phyloP scores from a whole-genome alignment of 2,888 invertebrate species.

The Falcaria lacertinaria region DNA sequence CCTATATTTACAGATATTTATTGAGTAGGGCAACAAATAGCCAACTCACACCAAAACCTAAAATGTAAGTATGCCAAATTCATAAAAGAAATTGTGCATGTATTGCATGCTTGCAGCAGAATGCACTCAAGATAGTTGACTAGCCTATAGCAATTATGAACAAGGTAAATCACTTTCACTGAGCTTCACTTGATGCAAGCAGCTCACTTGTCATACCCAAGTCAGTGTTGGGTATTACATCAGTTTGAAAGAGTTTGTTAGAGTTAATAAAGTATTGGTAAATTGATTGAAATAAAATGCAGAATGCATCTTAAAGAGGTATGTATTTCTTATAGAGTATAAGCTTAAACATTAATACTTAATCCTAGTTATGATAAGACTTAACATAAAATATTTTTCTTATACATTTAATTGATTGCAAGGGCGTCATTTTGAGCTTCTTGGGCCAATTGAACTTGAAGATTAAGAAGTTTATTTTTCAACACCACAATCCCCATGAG shows the following conservation, averaged over 20 bases:
- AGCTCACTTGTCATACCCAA: neutral
- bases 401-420: conserved; percentile 79
- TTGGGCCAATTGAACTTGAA: conserved; percentile 95
- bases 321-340: neutral
- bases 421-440: conserved; percentile 92
- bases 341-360: neutral
- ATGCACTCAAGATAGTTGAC: neutral
- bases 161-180: neutral
- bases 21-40: too few relatives aligned
- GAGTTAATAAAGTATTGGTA: too few relatives aligned
- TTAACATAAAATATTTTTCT: conserved; percentile 14
- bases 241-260: neutral
- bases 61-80: too few relatives aligned
- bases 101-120: neutral
- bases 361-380: conserved; percentile 4
- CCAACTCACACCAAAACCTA: too few relatives aligned
- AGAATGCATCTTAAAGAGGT: conserved; percentile 8
- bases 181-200: neutral
- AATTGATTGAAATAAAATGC: too few relatives aligned
- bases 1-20: too few relatives aligned
- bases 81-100: too few relatives aligned
- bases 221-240: neutral
- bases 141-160: neutral
- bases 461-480: conserved; percentile 96
- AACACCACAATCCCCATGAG: conserved; percentile 95